phyloP scores from a whole-genome alignment of 2,888 invertebrate species.

The Trypoxylon attenuatum region DNA sequence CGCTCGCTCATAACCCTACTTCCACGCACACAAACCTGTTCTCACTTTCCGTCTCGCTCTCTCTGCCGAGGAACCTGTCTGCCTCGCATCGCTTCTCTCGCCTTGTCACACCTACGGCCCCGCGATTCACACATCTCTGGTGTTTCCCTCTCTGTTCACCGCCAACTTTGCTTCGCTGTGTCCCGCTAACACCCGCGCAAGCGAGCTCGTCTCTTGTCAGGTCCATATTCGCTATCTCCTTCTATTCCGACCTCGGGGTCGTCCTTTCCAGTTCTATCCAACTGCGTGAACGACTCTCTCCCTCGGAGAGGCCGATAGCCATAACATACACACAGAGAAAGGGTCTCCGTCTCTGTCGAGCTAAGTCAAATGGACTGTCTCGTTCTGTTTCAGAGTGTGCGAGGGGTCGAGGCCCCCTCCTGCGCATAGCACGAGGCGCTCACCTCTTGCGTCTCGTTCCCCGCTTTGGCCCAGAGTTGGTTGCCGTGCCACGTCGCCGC shows the following conservation, averaged over 20 bases:
- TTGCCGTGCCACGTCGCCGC: constrained; percentile 50
- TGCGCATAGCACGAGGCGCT: constrained; percentile 25
- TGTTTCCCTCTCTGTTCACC: constrained; percentile 25
- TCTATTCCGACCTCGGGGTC: too few relatives aligned
- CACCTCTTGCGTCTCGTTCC: constrained; percentile 41
- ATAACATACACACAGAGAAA: constrained; percentile 10
- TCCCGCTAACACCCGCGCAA: constrained; percentile 18
- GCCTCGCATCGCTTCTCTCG: constrained; percentile 25
- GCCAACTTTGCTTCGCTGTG: constrained; percentile 1
- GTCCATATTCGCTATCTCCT: constrained; percentile 22
- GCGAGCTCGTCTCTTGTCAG: constrained; percentile 29
- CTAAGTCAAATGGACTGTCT: constrained; percentile 23
- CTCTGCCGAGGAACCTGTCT: constrained; percentile 17
- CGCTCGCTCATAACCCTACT: constrained; percentile 14
- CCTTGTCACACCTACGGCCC: constrained; percentile 38
- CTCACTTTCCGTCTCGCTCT: constrained; percentile 14
- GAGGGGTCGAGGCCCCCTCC: constrained; percentile 39
- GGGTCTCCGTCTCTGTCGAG: constrained; percentile 2
- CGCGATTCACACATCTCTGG: constrained; percentile 17
- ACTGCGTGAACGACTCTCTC: too few relatives aligned
- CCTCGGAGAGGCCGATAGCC: constrained; percentile 12
- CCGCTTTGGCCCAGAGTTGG: constrained; percentile 40
- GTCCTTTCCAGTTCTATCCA: too few relatives aligned
- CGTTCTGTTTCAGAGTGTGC: constrained; percentile 23
- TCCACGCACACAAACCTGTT: constrained; percentile 17